Conservation (phyloP, 2,888 invertebrate genomes). For the Epicampocera succincta region DNA sequence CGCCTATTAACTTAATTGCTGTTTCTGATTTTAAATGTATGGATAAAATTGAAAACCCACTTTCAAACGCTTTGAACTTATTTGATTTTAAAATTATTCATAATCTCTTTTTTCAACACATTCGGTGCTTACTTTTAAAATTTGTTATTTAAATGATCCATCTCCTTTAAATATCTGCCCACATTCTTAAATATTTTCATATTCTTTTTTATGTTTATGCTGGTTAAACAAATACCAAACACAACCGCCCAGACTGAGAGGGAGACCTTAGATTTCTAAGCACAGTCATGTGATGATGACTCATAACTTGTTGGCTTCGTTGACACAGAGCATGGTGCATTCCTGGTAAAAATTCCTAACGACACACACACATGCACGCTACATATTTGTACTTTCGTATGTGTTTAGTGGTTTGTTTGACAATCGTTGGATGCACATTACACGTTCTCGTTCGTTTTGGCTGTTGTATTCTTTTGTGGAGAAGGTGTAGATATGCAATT, state of each 20-base stretch:
- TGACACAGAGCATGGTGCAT: slow-evolving; percentile 56
- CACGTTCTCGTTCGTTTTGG: slow-evolving; percentile 3
- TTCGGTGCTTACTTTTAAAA: too few relatives aligned
- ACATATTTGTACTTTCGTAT: slow-evolving; percentile 23
- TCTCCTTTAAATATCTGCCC: neutral
- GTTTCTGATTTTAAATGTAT: too few relatives aligned
- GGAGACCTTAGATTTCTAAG: slow-evolving; percentile 39
- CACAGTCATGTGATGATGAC: slow-evolving; percentile 54
- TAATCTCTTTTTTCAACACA: too few relatives aligned
- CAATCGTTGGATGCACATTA: slow-evolving; percentile 34
- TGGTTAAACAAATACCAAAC: slow-evolving; percentile 64
- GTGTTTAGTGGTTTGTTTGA: slow-evolving; percentile 36
- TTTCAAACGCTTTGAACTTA: too few relatives aligned
- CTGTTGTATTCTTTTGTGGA: slow-evolving; percentile 8
- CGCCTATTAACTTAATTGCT: too few relatives aligned
- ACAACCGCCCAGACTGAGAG: slow-evolving; percentile 25
- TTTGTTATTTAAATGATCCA: neutral
- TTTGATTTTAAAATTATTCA: too few relatives aligned
- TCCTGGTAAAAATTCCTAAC: slow-evolving; percentile 40
- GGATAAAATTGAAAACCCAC: too few relatives aligned
- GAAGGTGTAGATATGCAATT: slow-evolving; percentile 67
- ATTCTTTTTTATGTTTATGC: slow-evolving; percentile 65
- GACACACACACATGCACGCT: neutral
- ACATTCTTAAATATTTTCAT: slow-evolving; percentile 20
- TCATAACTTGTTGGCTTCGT: slow-evolving; percentile 68